These are phyloP conservation scores for Misgurnus mizolepis DNA, from an alignment of 2,113 vertebrate genomes.

Conservation along the genomic window DNA sequence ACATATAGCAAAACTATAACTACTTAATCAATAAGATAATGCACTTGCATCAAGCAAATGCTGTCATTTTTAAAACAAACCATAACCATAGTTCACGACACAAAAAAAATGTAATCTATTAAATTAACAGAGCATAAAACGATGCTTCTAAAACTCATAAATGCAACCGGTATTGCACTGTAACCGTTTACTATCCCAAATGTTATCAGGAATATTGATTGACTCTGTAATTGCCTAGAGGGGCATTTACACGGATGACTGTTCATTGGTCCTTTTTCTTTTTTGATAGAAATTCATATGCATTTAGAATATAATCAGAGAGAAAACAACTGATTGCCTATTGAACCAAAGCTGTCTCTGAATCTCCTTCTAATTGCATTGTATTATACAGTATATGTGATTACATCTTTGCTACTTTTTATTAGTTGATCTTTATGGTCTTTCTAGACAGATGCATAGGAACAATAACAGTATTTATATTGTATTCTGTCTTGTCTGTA, in stretches of 20 bases:
- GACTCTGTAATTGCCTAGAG: slow-evolving; percentile 65
- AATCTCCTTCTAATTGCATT: background rate
- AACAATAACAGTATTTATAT: background rate
- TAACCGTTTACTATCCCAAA: slow-evolving; percentile 58
- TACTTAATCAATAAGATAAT: background rate
- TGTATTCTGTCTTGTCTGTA: background rate
- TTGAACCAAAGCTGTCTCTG: background rate
- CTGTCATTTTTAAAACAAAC: slow-evolving; percentile 55
- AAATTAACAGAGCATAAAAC: slow-evolving; percentile 66
- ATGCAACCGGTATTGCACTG: slow-evolving; percentile 33
- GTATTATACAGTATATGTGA: background rate
- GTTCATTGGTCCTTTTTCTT: slow-evolving; percentile 34
- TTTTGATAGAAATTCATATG: slow-evolving; percentile 47
- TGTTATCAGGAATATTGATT: slow-evolving; percentile 70
- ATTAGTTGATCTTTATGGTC: background rate
- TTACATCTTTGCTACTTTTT: background rate
- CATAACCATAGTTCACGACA: slow-evolving; percentile 39
- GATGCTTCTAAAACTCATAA: slow-evolving; percentile 62
- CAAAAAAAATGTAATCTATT: slow-evolving; percentile 62
- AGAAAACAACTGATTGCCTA: background rate
- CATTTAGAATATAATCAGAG: slow-evolving; percentile 59
- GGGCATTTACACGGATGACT: slow-evolving; percentile 49
- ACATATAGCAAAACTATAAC: too few species aligned
- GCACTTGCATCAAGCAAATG: slow-evolving; percentile 44
- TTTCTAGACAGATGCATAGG: background rate